Evolutionary conservation across 2,888 invertebrate genomes (phyloP).

Genomic region (Amphipoea lucens): DNA sequence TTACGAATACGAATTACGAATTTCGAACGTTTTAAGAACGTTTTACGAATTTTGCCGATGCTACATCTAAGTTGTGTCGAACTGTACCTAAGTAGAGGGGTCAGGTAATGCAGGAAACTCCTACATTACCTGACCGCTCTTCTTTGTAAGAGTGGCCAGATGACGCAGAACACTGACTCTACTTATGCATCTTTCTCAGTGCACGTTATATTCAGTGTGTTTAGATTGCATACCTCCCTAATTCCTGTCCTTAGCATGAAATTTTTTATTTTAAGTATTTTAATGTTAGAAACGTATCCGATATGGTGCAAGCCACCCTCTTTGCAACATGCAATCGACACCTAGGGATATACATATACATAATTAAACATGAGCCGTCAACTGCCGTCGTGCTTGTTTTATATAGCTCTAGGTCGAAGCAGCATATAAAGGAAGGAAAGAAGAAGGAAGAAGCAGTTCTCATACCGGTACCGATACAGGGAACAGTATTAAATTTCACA

Average conservation of each 20-base stretch:
- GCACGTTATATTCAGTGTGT: conserved; percentile 1
- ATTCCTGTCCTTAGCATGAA: conserved; percentile 41
- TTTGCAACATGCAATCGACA: not conserved
- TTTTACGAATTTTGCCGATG: too few species aligned
- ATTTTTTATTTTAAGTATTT: not conserved
- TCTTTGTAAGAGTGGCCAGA: not conserved
- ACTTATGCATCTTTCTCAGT: not conserved
- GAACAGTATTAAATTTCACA: not conserved
- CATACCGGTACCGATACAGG: not conserved
- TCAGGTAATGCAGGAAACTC: too few species aligned
- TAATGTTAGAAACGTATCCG: not conserved
- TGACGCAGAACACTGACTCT: not conserved
- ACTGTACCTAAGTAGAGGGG: too few species aligned
- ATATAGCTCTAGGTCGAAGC: not conserved
- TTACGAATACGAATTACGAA: too few species aligned
- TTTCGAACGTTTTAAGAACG: too few species aligned
- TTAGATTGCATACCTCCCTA: conserved; percentile 5
- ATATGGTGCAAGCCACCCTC: too few species aligned
- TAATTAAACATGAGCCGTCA: not conserved
- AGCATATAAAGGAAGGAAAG: not conserved
- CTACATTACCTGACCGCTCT: not conserved
- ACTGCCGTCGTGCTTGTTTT: not conserved
- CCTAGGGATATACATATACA: not conserved
- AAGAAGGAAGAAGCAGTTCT: not conserved
- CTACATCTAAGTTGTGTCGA: too few species aligned